Conservation (phyloP, 2,797 vertebrate species). For the Pipistrellus pygmaeus region DNA sequence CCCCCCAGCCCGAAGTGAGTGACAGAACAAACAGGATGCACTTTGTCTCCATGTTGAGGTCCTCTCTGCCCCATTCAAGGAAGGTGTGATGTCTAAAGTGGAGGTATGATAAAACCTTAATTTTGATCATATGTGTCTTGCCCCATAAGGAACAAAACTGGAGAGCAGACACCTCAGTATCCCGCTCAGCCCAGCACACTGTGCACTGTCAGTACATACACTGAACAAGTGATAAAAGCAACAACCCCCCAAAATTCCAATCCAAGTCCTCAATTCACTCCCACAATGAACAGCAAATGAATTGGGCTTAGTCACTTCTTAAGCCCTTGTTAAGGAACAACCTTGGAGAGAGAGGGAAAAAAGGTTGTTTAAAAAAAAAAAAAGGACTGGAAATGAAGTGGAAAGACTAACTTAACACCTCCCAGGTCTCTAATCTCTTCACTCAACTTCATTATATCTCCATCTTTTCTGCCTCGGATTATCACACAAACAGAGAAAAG, state of each 20-base stretch:
- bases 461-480: not conserved
- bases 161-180: not conserved
- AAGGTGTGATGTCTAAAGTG: not conserved
- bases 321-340: not conserved
- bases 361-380: not conserved
- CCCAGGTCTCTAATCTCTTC: not conserved
- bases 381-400: not conserved
- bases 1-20: not conserved
- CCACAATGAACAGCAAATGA: not conserved
- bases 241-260: not conserved
- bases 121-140: not conserved
- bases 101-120: not conserved
- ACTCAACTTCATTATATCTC: not conserved
- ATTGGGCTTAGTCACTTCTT: not conserved
- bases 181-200: not conserved
- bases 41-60: not conserved
- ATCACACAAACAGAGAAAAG: not conserved
- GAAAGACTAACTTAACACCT: not conserved
- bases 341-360: not conserved
- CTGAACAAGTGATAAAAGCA: not conserved
- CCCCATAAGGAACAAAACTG: not conserved
- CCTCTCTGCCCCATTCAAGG: not conserved
- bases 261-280: not conserved
- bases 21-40: not conserved
- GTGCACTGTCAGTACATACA: not conserved